Conservation (phyloP, 2,797 vertebrate genomes). For the Amniataba percoides region DNA sequence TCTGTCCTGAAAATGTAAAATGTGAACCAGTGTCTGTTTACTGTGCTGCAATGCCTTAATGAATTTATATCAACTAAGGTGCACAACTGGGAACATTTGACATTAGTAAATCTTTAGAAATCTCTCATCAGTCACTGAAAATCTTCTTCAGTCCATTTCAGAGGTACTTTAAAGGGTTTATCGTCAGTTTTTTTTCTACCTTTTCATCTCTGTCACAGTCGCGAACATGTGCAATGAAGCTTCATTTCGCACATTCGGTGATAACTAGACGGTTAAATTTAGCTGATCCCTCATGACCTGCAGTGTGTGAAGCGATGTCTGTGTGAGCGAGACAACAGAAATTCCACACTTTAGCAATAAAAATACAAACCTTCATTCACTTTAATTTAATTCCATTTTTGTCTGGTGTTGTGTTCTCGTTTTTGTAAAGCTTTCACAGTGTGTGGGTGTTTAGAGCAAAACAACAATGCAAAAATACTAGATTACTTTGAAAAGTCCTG, state of each 20-base stretch:
- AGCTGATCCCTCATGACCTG: slow-evolving; percentile 22
- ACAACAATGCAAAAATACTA: not conserved
- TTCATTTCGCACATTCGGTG: slow-evolving; percentile 43
- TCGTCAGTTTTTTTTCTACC: not conserved
- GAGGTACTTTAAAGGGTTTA: not conserved
- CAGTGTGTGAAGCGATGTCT: too few species aligned
- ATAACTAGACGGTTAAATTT: slow-evolving; percentile 50
- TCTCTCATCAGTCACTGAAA: not conserved
- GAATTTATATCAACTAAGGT: not conserved
- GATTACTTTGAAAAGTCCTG: not conserved
- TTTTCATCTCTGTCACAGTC: slow-evolving; percentile 25
- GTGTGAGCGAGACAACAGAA: not conserved
- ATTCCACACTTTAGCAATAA: not conserved
- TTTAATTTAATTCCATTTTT: not conserved
- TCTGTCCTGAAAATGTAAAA: not conserved
- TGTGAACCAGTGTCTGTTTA: not conserved
- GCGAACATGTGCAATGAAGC: not conserved
- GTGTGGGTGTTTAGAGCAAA: not conserved
- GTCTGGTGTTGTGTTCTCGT: not conserved
- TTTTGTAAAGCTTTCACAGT: not conserved
- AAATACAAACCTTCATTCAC: not conserved
- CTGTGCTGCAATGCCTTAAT: not conserved
- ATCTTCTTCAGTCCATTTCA: not conserved
- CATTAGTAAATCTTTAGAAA: not conserved
- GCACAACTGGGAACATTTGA: not conserved